These are phyloP conservation scores for Cairina moschata DNA, from an alignment of 2,113 vertebrate genomes.

Conservation along the genomic window DNA sequence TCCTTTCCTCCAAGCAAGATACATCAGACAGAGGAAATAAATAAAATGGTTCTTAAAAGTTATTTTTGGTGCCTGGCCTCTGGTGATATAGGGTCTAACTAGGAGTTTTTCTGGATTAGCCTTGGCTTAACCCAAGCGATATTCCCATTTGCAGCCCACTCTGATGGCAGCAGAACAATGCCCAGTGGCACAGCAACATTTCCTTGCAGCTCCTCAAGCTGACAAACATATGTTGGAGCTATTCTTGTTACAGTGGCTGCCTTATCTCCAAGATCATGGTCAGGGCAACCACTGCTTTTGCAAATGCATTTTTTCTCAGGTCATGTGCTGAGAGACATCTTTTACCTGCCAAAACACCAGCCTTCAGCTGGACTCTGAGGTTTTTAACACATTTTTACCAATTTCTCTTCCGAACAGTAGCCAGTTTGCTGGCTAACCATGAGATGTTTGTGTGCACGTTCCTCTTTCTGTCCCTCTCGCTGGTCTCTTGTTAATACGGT, in stretches of 20 bases:
- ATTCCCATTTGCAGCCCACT: not conserved
- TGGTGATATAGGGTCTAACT: not conserved
- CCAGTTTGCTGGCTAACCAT: not conserved
- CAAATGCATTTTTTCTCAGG: not conserved
- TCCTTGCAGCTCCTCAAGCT: not conserved
- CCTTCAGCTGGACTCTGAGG: not conserved
- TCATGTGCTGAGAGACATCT: not conserved
- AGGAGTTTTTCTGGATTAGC: not conserved
- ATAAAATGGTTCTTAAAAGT: conserved; percentile 16
- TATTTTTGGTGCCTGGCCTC: not conserved
- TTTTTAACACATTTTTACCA: conserved; percentile 13
- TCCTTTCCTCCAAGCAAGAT: conserved; percentile 22
- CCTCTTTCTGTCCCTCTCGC: not conserved
- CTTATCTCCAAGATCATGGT: not conserved
- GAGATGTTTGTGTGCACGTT: not conserved
- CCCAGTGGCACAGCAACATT: not conserved
- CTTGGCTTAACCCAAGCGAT: not conserved
- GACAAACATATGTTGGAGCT: not conserved
- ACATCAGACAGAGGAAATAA: conserved; percentile 40
- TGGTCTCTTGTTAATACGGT: not conserved
- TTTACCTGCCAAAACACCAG: not conserved
- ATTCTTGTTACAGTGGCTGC: not conserved
- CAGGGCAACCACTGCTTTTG: not conserved
- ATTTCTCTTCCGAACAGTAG: not conserved
- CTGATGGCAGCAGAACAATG: not conserved